Conservation (phyloP, 2,113 vertebrate genomes). For the Stegastes partitus region DNA sequence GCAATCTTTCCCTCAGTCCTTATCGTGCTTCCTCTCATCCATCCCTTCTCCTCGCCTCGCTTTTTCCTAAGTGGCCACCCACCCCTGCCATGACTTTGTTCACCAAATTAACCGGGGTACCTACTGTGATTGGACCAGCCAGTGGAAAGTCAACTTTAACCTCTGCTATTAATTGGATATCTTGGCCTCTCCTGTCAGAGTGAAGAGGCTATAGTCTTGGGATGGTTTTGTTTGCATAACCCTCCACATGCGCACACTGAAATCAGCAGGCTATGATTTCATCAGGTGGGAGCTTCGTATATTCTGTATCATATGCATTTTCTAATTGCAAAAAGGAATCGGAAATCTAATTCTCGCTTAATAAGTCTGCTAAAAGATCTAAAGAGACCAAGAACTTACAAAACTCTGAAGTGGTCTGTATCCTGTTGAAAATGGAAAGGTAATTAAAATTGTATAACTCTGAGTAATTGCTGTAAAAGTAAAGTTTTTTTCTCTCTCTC, state of each 20-base stretch:
- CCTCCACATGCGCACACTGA: neutral
- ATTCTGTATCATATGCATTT: slow-evolving; percentile 24
- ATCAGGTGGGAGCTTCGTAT: slow-evolving; percentile 23
- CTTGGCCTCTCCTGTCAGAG: slow-evolving; percentile 53
- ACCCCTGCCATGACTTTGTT: slow-evolving; percentile 67
- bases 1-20: slow-evolving; percentile 64
- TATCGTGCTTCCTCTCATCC: slow-evolving; percentile 69
- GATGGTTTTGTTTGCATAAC: slow-evolving; percentile 49
- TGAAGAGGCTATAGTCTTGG: slow-evolving; percentile 28
- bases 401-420: slow-evolving; percentile 15
- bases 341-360: slow-evolving; percentile 31
- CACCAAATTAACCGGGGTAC: slow-evolving; percentile 68
- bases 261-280: slow-evolving; percentile 39
- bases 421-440: slow-evolving; percentile 36
- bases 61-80: slow-evolving; percentile 60
- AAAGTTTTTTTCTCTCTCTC: slow-evolving; percentile 22
- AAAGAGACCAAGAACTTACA: slow-evolving; percentile 30
- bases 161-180: slow-evolving; percentile 72
- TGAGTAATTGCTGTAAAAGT: slow-evolving; percentile 25
- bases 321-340: slow-evolving; percentile 39
- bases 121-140: slow-evolving; percentile 64
- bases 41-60: slow-evolving; percentile 38
- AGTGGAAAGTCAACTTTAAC: slow-evolving; percentile 70
- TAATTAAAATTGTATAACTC: slow-evolving; percentile 36
- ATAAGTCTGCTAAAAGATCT: slow-evolving; percentile 33